phyloP scores from a whole-genome alignment of 2,888 invertebrate species.

The Apamea epomidion region DNA sequence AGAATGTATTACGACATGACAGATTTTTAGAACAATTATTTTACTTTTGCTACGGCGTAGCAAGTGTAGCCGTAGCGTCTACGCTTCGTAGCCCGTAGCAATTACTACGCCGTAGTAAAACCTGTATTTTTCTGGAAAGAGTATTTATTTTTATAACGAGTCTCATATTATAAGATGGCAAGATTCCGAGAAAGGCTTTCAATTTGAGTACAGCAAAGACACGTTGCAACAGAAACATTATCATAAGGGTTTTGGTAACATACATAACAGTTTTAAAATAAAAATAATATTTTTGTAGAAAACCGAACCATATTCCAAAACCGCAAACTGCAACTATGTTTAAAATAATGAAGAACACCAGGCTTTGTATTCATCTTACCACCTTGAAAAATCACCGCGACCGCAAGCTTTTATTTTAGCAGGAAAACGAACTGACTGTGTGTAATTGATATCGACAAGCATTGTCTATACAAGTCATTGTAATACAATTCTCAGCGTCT shows the following conservation, averaged over 20 bases:
- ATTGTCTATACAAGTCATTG: conserved; percentile 7
- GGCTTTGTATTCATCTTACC: background rate
- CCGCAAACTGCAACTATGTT: background rate
- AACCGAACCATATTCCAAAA: background rate
- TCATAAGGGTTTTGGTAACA: background rate
- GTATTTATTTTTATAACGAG: background rate
- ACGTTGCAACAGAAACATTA: background rate
- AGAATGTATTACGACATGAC: conserved; percentile 1
- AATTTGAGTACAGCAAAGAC: background rate
- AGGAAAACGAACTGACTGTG: conserved; percentile 18
- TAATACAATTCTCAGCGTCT: conserved; percentile 18
- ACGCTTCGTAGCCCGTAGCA: conserved; percentile 32
- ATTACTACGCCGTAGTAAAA: background rate
- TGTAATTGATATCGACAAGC: conserved; percentile 39
- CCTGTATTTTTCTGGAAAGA: background rate
- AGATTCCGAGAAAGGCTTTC: background rate
- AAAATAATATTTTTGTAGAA: background rate
- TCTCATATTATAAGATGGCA: background rate
- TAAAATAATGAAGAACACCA: background rate
- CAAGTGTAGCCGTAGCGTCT: conserved; percentile 20
- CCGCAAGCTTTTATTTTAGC: conserved; percentile 5
- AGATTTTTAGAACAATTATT: background rate
- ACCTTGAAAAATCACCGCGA: conserved; percentile 1
- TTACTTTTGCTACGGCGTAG: conserved; percentile 25
- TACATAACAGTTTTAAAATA: background rate